Evolutionary conservation across 1,140 invertebrate species (phyloP), one percentile per base, ranked within the genome.

Genomic region (Trigoniulus corallinus): DNA sequence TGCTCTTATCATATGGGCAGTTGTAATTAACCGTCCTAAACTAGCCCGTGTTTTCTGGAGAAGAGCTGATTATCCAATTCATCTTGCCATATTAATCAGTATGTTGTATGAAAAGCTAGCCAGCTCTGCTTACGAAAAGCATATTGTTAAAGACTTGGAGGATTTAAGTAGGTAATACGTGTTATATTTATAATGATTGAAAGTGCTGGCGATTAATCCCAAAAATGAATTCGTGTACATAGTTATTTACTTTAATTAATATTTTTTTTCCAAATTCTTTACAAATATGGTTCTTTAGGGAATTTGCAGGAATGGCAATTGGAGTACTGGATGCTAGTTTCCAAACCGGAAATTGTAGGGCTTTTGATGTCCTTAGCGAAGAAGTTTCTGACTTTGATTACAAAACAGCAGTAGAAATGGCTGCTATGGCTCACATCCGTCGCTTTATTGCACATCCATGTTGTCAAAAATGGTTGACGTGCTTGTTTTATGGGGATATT

Each of bases 391-490:
- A 67, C 46, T 69, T 65, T 59, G 63, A 64, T 50, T 59, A 64
- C 51, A 65, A 62, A 34, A 62, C 58, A 3, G 60, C 58, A 2
- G 60, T 62, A 1, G 61, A 62, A 34, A 54, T 62, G 10, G 60
- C 58, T 13, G 57, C 58, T 1, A 41, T 53, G 24, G 58, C 51
- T 24, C 34, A 56, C 15, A 52, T 52, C 47, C 52, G 53, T 27
- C 44, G 46, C 4, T 71, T 71, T 54, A 61, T 71, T 12, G 67
- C 67, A 13, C 69, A 71, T 56, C 62, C 66, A 10, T 69, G 67
- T 48, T 69, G 68, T 58, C 69, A 71, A 57, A 66, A 66, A 54
- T 70, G 67, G 63, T 56, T 71, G 7, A 66, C 62, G 0, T 61
- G 62, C 21, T 57, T 60, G 26, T 64, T 69, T 48, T 59, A 61